A percentile compares a stretch with the other conserved stretches of the same genome.
phyloP scores from a whole-genome alignment of 2,797 vertebrate species.

The Tragopan temminckii region DNA sequence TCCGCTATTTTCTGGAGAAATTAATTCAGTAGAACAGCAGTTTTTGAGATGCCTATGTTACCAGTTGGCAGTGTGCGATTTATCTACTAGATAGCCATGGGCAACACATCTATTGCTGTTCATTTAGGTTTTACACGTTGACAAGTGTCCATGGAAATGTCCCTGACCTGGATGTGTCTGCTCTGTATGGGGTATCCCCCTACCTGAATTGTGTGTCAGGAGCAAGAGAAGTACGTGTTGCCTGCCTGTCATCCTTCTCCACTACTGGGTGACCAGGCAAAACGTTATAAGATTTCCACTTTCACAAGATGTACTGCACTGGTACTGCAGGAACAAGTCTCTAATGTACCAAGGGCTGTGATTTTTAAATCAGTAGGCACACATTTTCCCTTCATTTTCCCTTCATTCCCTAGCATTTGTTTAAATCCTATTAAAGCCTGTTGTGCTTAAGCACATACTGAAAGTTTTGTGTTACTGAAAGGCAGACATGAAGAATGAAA shows the following conservation, averaged over 20 bases:
- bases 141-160: not conserved
- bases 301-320: no score
- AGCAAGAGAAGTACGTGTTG: not conserved
- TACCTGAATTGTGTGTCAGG: not conserved
- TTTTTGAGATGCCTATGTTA: not conserved
- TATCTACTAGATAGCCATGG: not conserved
- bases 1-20: not conserved
- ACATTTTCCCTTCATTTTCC: not conserved
- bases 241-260: not conserved
- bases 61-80: not conserved
- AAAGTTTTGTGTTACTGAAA: not conserved
- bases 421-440: slow-evolving; percentile 19
- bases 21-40: not conserved
- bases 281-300: not conserved
- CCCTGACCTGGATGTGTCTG: not conserved
- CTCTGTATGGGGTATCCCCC: accelerated
- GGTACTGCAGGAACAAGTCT: no score
- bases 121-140: not conserved
- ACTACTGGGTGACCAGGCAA: not conserved
- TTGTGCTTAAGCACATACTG: not conserved
- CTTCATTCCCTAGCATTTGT: not conserved
- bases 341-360: not conserved
- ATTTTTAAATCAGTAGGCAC: not conserved
- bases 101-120: not conserved
- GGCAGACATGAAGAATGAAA: not conserved